Evolutionary conservation across 2,888 invertebrate species (phyloP).

Genomic region (Drosophila picticornis): DNA sequence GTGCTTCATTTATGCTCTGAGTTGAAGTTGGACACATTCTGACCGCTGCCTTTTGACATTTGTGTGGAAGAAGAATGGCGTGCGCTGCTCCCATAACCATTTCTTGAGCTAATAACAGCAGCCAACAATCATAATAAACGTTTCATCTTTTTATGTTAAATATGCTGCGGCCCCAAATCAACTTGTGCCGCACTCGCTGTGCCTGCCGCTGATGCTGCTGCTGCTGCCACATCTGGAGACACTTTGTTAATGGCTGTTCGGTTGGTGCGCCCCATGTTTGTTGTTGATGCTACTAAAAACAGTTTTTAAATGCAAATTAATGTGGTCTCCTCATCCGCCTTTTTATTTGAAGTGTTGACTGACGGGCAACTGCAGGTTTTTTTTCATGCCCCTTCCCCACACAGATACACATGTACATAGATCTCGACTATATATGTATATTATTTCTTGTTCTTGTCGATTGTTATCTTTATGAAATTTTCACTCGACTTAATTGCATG

Average conservation of each 20-base stretch:
- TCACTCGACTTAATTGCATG: constrained; percentile 81
- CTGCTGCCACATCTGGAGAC: constrained; percentile 74
- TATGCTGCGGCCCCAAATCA: constrained; percentile 67
- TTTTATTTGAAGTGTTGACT: constrained; percentile 80
- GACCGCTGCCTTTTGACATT: constrained; percentile 77
- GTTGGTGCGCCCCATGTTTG: constrained; percentile 57
- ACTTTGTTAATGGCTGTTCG: constrained; percentile 74
- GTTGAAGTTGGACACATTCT: constrained; percentile 53
- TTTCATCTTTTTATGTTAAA: constrained; percentile 78
- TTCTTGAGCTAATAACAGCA: constrained; percentile 76
- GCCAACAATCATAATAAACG: constrained; percentile 77
- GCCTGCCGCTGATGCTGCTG: not conserved
- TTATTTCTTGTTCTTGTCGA: constrained; percentile 77
- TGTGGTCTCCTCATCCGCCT: constrained; percentile 64
- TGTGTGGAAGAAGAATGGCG: constrained; percentile 52
- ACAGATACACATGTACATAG: constrained; percentile 15
- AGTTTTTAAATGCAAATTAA: constrained; percentile 81
- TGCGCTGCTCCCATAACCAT: constrained; percentile 74
- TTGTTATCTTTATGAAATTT: constrained; percentile 81
- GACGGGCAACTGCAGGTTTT: constrained; percentile 64
- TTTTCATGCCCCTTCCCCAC: constrained; percentile 8
- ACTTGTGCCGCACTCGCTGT: constrained; percentile 42
- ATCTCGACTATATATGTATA: constrained; percentile 47
- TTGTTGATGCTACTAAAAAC: constrained; percentile 77
- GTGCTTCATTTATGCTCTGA: constrained; percentile 39